These are phyloP conservation scores for Pempheris klunzingeri DNA, from an alignment of 2,797 vertebrate species.

Conservation along the genomic window DNA sequence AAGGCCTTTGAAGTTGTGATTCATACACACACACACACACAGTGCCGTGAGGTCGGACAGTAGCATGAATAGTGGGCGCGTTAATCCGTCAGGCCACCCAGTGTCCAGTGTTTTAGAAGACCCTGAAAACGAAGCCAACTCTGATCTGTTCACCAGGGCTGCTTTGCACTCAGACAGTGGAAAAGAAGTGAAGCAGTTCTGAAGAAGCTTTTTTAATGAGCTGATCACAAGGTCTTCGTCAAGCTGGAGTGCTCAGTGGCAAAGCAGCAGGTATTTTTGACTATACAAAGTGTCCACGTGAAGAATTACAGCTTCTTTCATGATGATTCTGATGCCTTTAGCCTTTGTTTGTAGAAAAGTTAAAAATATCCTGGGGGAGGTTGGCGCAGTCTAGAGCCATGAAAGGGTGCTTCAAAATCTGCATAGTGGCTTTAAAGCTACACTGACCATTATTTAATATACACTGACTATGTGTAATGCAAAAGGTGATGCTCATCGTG, in stretches of 20 bases:
- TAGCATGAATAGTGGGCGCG: conserved; percentile 42
- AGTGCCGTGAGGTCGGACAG: conserved; percentile 42
- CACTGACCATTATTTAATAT: no score
- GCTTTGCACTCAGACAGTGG: conserved; percentile 54
- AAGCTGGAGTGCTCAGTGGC: not conserved
- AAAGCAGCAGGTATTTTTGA: conserved; percentile 7
- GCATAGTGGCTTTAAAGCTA: not conserved
- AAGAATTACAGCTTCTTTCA: not conserved
- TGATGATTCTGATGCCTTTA: not conserved
- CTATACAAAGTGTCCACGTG: not conserved
- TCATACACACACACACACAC: conserved; percentile 21
- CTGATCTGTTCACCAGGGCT: conserved; percentile 43
- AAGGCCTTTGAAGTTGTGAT: conserved; percentile 49
- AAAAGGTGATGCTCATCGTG: not conserved
- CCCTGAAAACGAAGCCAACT: conserved; percentile 44
- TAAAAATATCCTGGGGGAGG: not conserved
- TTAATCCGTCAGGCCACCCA: conserved; percentile 66
- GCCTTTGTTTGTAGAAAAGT: not conserved
- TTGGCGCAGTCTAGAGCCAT: not conserved
- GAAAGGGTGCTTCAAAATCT: not conserved
- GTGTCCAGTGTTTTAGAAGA: conserved; percentile 44
- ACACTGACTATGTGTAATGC: not conserved
- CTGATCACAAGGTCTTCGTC: conserved; percentile 43
- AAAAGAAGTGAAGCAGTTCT: conserved; percentile 41
- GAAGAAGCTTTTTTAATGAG: conserved; percentile 59